These are phyloP conservation scores for Lota lota DNA, from an alignment of 2,113 vertebrate species.

Conservation along the genomic window DNA sequence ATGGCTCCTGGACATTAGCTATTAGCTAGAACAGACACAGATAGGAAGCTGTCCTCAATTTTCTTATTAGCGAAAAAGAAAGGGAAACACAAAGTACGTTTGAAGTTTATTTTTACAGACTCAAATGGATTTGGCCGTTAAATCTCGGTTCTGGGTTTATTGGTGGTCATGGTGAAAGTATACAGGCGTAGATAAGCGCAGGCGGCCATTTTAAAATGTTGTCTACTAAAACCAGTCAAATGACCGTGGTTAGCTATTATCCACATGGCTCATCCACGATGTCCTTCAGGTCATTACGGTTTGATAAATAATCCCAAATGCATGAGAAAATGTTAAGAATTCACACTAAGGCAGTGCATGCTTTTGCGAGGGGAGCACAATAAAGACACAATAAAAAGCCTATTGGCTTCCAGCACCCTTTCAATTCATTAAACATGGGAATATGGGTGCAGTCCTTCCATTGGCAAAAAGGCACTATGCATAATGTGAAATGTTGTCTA, in stretches of 20 bases:
- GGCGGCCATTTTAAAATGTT: conserved; percentile 23
- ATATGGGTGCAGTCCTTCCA: too few relatives aligned
- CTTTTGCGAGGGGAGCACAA: conserved; percentile 37
- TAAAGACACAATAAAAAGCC: conserved; percentile 25
- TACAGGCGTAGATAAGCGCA: conserved; percentile 26
- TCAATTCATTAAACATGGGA: conserved; percentile 4
- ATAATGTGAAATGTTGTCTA: conserved; percentile 14
- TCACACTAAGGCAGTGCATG: conserved; percentile 26
- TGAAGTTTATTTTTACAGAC: neutral
- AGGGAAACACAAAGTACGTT: too few relatives aligned
- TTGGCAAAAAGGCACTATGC: conserved; percentile 23
- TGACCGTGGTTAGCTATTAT: conserved; percentile 51
- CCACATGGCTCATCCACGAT: conserved; percentile 35
- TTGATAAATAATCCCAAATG: conserved; percentile 38
- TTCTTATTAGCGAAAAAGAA: conserved; percentile 52
- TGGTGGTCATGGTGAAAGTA: conserved; percentile 39
- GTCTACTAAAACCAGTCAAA: conserved; percentile 59
- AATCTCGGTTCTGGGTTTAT: neutral
- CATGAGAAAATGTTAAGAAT: conserved; percentile 36
- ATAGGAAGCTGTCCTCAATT: conserved; percentile 39
- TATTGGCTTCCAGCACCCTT: conserved; percentile 27
- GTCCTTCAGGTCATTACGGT: conserved; percentile 42
- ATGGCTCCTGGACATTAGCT: conserved; percentile 59
- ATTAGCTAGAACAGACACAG: conserved; percentile 51
- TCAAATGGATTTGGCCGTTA: conserved; percentile 20